Conservation (phyloP, 2,797 vertebrate species). For the Gymnoscopelus microlampas region DNA sequence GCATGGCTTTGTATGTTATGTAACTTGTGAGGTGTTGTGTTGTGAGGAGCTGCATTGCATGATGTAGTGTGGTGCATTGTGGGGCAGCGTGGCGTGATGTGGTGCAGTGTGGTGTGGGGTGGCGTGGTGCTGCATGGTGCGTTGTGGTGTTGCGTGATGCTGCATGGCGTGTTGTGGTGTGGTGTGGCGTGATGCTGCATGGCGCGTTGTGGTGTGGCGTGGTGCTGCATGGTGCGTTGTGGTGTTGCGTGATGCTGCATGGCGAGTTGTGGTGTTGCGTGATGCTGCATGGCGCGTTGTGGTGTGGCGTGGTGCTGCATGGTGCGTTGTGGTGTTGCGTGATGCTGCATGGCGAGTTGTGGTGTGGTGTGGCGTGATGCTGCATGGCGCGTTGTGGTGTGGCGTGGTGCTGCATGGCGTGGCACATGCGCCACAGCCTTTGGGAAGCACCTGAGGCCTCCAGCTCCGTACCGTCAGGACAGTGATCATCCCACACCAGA, state of each 20-base stretch:
- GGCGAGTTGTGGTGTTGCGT: constrained; percentile 24
- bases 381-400: neutral
- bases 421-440: constrained; percentile 9
- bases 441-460: constrained; percentile 70
- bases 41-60: neutral
- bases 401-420: neutral
- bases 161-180: neutral
- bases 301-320: constrained; percentile 25
- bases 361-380: constrained; percentile 25
- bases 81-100: neutral
- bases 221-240: neutral
- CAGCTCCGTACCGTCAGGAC: constrained; percentile 83
- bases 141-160: no score
- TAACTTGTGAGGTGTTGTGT: no score
- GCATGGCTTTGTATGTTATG: neutral
- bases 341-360: no score
- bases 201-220: neutral
- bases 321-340: neutral
- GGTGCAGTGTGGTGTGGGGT: neutral
- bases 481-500: constrained; percentile 86
- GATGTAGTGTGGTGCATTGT: neutral
- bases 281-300: neutral
- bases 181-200: constrained; percentile 4
- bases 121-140: neutral
- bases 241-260: no score